phyloP scores from a whole-genome alignment of 2,888 invertebrate genomes.

The Psylliodes chrysocephalus region DNA sequence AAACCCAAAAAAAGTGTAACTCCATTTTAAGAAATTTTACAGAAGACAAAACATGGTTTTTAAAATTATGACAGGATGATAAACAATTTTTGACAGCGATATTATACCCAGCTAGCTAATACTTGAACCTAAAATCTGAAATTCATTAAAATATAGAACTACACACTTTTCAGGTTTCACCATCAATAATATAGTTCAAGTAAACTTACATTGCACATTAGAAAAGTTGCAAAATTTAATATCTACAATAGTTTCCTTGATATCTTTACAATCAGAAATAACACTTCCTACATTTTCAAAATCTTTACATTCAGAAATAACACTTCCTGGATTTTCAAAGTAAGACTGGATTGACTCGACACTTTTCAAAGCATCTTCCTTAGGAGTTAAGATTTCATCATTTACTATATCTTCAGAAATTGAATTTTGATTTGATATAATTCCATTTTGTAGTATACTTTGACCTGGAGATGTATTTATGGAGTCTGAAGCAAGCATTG shows the following conservation, averaged over 20 bases:
- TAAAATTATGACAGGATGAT: too few species aligned
- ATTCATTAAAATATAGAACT: too few species aligned
- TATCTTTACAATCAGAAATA: slow-evolving; percentile 5
- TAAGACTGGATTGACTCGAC: slow-evolving; percentile 11
- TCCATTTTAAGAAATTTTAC: too few species aligned
- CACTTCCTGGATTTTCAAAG: slow-evolving; percentile 3
- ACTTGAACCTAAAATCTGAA: too few species aligned
- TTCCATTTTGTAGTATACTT: not conserved
- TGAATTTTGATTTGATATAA: not conserved
- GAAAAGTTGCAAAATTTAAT: not conserved
- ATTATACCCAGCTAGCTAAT: too few species aligned
- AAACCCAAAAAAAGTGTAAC: too few species aligned
- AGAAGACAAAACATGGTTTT: too few species aligned
- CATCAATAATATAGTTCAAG: too few species aligned
- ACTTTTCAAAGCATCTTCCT: not conserved
- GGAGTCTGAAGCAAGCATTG: slow-evolving; percentile 39
- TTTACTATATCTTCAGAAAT: not conserved
- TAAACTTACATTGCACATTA: slow-evolving; percentile 6
- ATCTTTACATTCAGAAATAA: slow-evolving; percentile 4
- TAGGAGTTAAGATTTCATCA: not conserved
- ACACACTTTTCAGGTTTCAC: too few species aligned
- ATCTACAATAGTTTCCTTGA: not conserved
- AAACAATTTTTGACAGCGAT: too few species aligned
- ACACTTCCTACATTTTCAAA: too few species aligned
- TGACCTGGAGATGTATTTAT: not conserved